Evolutionary conservation across 2,797 vertebrate species (phyloP).

Genomic region (Microctenopoma steveboyesi): DNA sequence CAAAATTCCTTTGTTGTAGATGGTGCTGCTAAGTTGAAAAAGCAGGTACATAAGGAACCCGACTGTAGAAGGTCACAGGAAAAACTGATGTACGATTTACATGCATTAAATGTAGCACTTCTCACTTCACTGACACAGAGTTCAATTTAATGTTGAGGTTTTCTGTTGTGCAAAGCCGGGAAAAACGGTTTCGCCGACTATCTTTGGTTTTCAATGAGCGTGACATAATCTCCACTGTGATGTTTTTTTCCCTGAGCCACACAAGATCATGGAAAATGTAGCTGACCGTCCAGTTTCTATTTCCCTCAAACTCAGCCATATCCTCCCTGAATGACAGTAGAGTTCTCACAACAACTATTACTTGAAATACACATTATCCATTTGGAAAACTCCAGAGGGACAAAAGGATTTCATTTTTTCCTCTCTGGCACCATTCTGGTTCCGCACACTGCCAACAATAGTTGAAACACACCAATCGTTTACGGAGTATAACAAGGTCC

Average conservation of each 20-base stretch:
- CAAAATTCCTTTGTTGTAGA: conserved; percentile 46
- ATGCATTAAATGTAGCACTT: not conserved
- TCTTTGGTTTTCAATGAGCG: conserved; percentile 5
- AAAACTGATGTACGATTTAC: conserved; percentile 4
- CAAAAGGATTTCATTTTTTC: conserved; percentile 73
- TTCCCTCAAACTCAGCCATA: conserved; percentile 54
- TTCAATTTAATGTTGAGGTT: conserved; percentile 15
- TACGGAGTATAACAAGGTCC: conserved; percentile 73
- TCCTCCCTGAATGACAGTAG: conserved; percentile 64
- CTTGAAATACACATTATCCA: conserved; percentile 70
- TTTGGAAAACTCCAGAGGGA: conserved; percentile 69
- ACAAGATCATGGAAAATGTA: conserved; percentile 16
- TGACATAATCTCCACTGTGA: not conserved
- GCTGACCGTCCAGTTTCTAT: conserved; percentile 39
- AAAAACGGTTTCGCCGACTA: conserved; percentile 6
- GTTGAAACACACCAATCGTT: conserved; percentile 69
- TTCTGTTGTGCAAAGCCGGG: not conserved
- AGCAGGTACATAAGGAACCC: conserved; percentile 25
- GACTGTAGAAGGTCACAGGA: conserved; percentile 12
- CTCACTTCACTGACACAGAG: not conserved
- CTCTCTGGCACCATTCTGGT: conserved; percentile 61
- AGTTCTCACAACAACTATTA: conserved; percentile 76
- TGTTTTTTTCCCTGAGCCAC: conserved; percentile 8
- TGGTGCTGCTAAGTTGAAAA: conserved; percentile 19
- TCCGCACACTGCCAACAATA: conserved; percentile 55